A percentile compares a stretch with the other conserved stretches of the same genome.
phyloP scores from a whole-genome alignment of 2,888 invertebrate species.

The Mylabris sibirica region DNA sequence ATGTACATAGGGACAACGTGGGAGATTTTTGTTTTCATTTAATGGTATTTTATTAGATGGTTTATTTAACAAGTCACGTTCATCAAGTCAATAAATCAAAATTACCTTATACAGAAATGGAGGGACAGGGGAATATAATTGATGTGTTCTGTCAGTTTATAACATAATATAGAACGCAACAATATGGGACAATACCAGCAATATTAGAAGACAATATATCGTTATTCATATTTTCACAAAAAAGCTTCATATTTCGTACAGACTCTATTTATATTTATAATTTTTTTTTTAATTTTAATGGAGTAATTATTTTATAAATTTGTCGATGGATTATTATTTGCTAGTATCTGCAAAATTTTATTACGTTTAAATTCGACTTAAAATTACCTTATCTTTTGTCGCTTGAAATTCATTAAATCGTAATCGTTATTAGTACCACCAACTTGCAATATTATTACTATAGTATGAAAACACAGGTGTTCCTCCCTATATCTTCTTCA shows the following conservation, averaged over 20 bases:
- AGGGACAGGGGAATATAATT: not conserved
- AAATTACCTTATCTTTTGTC: not conserved
- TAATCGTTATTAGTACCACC: not conserved
- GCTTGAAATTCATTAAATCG: not conserved
- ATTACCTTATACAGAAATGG: not conserved
- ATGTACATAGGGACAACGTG: not conserved
- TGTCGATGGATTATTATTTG: too few species aligned
- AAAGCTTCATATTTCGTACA: not conserved
- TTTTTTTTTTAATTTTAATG: too few species aligned
- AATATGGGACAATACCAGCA: not conserved
- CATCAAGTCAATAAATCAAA: constrained; percentile 11
- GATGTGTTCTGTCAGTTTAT: not conserved
- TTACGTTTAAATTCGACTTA: not conserved
- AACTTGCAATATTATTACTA: not conserved
- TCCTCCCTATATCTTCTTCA: constrained; percentile 10
- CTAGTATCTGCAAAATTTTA: too few species aligned
- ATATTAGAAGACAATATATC: not conserved
- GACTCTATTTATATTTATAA: too few species aligned
- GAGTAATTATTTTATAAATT: too few species aligned
- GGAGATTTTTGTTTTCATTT: not conserved
- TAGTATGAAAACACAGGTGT: constrained; percentile 4
- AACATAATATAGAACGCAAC: constrained; percentile 1
- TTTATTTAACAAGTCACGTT: constrained; percentile 11
- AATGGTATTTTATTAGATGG: constrained; percentile 4
- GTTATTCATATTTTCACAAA: not conserved